Evolutionary conservation across 1,140 invertebrate species (phyloP), one percentile per base, ranked within the genome.

Genomic region (Sarcophaga bullata): DNA sequence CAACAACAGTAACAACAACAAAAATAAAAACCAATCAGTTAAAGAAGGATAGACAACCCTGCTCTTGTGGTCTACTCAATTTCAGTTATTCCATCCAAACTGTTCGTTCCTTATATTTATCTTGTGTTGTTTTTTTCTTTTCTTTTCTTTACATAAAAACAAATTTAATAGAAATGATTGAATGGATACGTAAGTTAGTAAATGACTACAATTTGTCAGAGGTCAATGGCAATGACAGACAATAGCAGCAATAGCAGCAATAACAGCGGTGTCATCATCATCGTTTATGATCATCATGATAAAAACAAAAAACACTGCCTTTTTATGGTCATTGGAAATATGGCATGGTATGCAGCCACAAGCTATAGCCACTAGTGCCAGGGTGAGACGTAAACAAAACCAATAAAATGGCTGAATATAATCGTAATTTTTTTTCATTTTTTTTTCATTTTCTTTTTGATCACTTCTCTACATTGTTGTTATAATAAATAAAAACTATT

Each of bases 121-220:
- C 25, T 37, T 37, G 25, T 37, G 25, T 37, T 37, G 13, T 1
- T 58, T 58, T 2, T 13, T 58, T 58, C n/a, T 13, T 58, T 58
- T 58, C 3, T 13, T 58, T 58, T 13, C 54, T 58, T 58, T 0
- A 58, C 15, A 58, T 58, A 58, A 37, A 37, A 58, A 58, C 54
- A 58, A 58, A 58, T 58, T 58, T 58, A n/a, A 19, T 17, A 68
- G 8, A 68, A 68, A 68, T 68, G 62, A 68, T 68, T 68, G 62
- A 68, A 68, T 68, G 62, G 62, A 8, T 8, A 68, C n/a, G 62
- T 19, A 68, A 19, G n/a, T n/a, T 68, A 7, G 62, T 68, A 68
- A 68, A 68, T 68, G 62, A 68, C 62, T 68, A 68, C 62, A 68
- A 13, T n/a, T 68, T 68, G 62, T 5, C 62, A 68, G 62, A 68